Percentiles rank a stretch among this genome's conserved stretches.
Conservation (phyloP, 2,888 invertebrate species). For the Rotaria macrura region DNA sequence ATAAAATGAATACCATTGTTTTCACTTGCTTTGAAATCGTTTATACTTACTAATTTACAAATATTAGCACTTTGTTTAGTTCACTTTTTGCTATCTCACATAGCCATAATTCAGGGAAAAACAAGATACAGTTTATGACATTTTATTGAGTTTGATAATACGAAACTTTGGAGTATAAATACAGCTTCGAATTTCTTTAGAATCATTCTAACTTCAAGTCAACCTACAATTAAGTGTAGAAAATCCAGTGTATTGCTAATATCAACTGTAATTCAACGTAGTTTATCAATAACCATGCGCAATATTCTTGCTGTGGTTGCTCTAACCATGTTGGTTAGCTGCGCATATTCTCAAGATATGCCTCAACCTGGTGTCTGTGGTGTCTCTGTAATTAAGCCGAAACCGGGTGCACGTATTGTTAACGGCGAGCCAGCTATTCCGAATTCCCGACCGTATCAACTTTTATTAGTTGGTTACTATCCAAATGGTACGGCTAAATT, state of each 20-base stretch:
- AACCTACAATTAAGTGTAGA: too few species aligned
- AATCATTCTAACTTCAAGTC: too few species aligned
- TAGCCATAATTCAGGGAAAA: neutral
- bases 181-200: neutral
- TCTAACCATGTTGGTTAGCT: neutral
- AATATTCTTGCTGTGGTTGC: neutral
- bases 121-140: neutral
- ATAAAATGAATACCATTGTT: neutral
- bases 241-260: neutral
- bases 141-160: neutral
- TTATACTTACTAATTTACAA: too few species aligned
- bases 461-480: neutral
- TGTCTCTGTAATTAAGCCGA: neutral
- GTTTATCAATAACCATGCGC: neutral
- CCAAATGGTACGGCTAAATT: neutral
- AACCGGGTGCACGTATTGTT: neutral
- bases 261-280: too few species aligned
- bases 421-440: neutral
- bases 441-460: neutral
- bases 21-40: too few species aligned
- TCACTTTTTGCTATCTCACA: neutral
- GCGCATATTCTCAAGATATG: neutral
- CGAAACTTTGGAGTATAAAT: neutral
- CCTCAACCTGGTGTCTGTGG: neutral
- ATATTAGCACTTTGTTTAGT: too few species aligned